Evolutionary conservation across 2,797 vertebrate species (phyloP).

Genomic region (Falco columbarius): DNA sequence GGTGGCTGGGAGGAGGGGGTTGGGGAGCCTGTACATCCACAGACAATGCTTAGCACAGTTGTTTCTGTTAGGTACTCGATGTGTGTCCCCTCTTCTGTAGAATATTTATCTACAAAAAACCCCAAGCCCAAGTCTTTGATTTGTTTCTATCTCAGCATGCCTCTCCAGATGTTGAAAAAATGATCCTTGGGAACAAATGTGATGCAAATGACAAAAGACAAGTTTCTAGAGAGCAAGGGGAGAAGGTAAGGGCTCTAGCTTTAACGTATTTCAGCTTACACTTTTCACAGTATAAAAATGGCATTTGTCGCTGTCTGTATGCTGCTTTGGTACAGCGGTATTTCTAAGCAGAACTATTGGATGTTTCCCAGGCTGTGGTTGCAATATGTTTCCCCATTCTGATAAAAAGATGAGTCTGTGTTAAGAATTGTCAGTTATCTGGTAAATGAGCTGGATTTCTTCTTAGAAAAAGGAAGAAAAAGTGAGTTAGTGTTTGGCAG

Average conservation of each 20-base stretch:
- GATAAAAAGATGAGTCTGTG: not conserved
- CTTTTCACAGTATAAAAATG: fast-evolving
- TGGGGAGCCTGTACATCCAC: too few relatives aligned
- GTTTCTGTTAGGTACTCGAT: fast-evolving
- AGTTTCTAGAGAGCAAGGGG: constrained; percentile 93
- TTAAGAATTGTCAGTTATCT: not conserved
- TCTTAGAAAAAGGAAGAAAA: not conserved
- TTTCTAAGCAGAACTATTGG: fast-evolving
- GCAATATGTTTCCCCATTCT: fast-evolving
- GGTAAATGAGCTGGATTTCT: fast-evolving
- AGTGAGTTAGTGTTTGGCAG: fast-evolving
- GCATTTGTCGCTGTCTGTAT: fast-evolving
- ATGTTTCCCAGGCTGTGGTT: fast-evolving
- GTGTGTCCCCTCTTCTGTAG: not conserved
- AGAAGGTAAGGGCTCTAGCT: constrained; percentile 81
- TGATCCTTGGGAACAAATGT: constrained; percentile 99
- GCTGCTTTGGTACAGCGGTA: fast-evolving
- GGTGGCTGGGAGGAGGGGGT: not conserved
- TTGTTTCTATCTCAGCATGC: constrained; percentile 83
- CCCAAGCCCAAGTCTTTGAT: not conserved
- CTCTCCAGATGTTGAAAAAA: constrained; percentile 95
- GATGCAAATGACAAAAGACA: constrained; percentile 97
- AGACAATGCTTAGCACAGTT: not conserved
- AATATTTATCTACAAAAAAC: fast-evolving
- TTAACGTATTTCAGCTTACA: fast-evolving